Base-by-base conservation (phyloP, 2,888 invertebrate species). In the Caenorhabditis sulstoni region DNA sequence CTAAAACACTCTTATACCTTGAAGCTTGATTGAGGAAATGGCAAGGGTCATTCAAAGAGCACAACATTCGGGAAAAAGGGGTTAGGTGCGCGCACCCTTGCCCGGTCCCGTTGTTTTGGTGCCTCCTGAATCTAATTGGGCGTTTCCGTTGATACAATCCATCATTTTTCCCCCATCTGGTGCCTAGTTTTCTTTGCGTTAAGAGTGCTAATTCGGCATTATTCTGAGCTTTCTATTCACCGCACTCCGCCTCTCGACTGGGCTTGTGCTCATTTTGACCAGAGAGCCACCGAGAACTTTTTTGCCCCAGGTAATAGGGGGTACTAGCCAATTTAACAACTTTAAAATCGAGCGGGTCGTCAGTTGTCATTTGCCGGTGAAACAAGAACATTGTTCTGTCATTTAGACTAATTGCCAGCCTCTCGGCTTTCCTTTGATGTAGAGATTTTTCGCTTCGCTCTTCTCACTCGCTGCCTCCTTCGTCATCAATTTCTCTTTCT, bases 81-180 rank as follows among this genome's bases (percentile, higher is more conserved):
- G 29, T 29, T 29, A 29, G 29, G 29, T 29, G 29, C 29, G 45
- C 49, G 45, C 29, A 45, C 22, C 47, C 65, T 7, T 29, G 9
- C 16, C 23, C 44, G 12, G 12, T 5, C 12, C 41, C 18, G 20
- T 37, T 55, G 55, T 70, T 70, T 70, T 70, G 18, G 22, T 20
- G 47, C 45, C 23, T 50, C 41, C 53, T n/a, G 44, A 62, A 70
- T 55, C 53, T 62, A 61, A 70, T 70, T 70, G 47, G 16, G 23
- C 37, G 45, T 47, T 53, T 70, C 55, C 55, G 39, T 29, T 37
- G 29, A 61, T 55, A 52, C 37, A 62, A 70, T 70, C 45, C 70
- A 70, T 70, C 70, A 70, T 70, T 62, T 53, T 53, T 53, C 55
- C 22, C n/a, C 70, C 70, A 70, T 70, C 70, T 70, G 70, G 61